Percentiles rank a stretch among this genome's conserved stretches.
Evolutionary conservation across 2,113 vertebrate species (phyloP).

Genomic region (Nothoprocta pentlandii): DNA sequence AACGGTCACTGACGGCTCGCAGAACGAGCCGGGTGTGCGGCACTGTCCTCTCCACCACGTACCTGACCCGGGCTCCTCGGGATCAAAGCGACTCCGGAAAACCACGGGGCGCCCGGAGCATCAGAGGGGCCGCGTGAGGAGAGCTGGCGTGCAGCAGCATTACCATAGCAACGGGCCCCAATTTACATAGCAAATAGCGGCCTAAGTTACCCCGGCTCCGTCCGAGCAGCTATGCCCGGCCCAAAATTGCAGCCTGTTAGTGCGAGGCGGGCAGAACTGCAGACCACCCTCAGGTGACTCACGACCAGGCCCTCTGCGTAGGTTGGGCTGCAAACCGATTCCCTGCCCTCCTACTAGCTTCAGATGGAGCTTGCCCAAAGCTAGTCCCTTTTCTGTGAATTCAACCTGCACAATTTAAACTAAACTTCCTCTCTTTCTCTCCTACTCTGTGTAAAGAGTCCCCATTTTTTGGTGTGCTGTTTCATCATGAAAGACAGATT

Average conservation of each 20-base stretch:
- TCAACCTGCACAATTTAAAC: not conserved
- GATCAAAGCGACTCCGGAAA: not conserved
- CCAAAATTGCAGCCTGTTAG: not conserved
- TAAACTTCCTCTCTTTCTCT: not conserved
- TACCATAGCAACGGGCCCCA: constrained; percentile 18
- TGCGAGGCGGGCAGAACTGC: not conserved
- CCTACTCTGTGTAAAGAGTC: not conserved
- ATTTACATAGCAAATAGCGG: constrained; percentile 10
- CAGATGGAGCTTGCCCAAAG: not conserved
- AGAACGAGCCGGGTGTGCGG: not conserved
- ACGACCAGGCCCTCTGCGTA: no score
- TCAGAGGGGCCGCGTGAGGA: not conserved
- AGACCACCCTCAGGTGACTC: not conserved
- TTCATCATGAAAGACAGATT: not conserved
- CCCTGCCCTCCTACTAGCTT: not conserved
- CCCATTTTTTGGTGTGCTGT: not conserved
- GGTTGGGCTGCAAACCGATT: accelerated
- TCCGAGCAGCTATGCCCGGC: not conserved
- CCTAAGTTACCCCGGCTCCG: not conserved
- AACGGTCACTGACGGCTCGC: accelerated
- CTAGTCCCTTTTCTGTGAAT: not conserved
- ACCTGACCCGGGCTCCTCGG: not conserved
- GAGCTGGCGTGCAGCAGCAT: not conserved
- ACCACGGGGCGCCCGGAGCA: not conserved
- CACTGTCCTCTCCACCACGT: accelerated